Base-by-base conservation (phyloP, 2,888 invertebrate genomes). In the Limulus polyphemus region DNA sequence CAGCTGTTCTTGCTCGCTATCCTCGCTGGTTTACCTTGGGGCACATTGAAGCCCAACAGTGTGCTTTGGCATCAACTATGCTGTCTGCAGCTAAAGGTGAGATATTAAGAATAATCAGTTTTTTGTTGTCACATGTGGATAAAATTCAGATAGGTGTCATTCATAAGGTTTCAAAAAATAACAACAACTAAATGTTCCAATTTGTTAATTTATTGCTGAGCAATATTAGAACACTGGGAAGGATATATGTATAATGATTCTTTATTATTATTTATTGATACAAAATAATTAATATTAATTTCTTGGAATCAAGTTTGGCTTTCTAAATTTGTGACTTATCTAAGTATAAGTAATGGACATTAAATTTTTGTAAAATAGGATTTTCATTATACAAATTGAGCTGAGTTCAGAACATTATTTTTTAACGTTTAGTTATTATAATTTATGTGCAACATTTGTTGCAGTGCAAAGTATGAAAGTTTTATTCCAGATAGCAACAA, bases 1-100 rank as follows among this genome's bases (percentile, higher is more conserved):
- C 81, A 13, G 75, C 81, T 66, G 81, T 82, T 70, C 76, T 83
- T 70, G 81, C 81, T 67, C 77, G 83, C 57, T 83, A 83, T 71
- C 84, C 84, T 61, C 78, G 84, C 55, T 89, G 89, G 89, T 88
- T 87, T 77, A 88, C 87, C 57, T 76, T 88, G 61, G 85, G 85
- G 46, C 87, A 87, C 74, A 84, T 88, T 55, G 88, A 89, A 77
- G 84, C 85, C 47, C 87, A 88, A 73, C 88, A 88, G 73, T 87
- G 87, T 68, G 84, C 86, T 46, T 79, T 89, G 1, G 87, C 87
- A 57, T 85, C 85, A 57, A 87, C 87, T 0, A 82, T 89, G 78
- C 78, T 89, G 14, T 85, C 84, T 74, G 83, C 83, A 47, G 84
- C 85, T 46, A 84, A 84, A 80, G 82, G 83, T 82, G 73, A 72